Evolutionary conservation across 2,888 invertebrate genomes (phyloP), one percentile per base, ranked within the genome.

Genomic region (Caradrina clavipalpis): DNA sequence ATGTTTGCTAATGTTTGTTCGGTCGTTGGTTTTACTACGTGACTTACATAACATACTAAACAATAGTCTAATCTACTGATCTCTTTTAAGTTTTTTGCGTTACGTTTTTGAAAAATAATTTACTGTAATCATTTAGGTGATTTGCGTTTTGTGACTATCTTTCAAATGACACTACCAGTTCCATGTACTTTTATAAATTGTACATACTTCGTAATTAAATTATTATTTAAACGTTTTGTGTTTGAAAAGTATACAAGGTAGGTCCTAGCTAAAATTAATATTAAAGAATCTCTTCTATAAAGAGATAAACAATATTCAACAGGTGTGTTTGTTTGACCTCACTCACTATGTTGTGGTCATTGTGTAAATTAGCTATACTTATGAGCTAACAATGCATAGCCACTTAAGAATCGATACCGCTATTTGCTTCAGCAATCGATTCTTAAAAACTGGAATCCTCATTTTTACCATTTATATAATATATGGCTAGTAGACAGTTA

Each of bases 301-400:
- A 26, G 39, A 39, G 39, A 39, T 13, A 11, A 39, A 13, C 39
- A 39, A 39, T 39, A 39, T 2, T 39, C 11, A 50, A 39, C 35
- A 65, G 22, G 17, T 51, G 57, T 15, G 15, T 26, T 51, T 15
- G 17, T 42, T 45, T 45, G 17, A 42, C 4, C 1, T 1, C 3
- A n/a, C n/a, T 39, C 45, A 67, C 11, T 3, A 3, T 19, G 1
- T 26, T 31, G 45, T 45, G 47, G 19, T 15, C 19, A 15, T 17
- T 51, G 21, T 13, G 42, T 49, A 22, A 35, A 51, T 64, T 58
- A 13, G 45, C 39, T 39, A 39, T 60, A 26, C 49, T 57, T 21
- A 31, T 57, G n/a, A 51, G 42, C 50, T 39, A 58, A 64, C 50
- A 64, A 51, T 55, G 5, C 10, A 3, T 22, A 17, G 5, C 17